Base-by-base conservation (phyloP, 2,113 vertebrate species). In the Laterallus jamaicensis region DNA sequence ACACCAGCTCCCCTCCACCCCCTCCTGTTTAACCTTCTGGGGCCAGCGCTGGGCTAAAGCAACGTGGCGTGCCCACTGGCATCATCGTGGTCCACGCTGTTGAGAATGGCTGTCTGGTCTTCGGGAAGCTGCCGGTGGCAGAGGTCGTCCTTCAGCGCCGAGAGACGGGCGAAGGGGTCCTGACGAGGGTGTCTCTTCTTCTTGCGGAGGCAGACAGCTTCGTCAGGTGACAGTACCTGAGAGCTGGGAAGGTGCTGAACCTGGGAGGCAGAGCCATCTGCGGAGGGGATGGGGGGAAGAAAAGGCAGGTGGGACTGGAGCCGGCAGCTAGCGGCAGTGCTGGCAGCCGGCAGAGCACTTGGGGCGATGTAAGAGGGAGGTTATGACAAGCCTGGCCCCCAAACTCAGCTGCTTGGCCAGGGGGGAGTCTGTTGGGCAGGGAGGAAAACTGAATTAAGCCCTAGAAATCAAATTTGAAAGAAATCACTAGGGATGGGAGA, bases 201-300 rank as follows among this genome's bases (percentile, higher is more conserved):
- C 98, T 98, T 99, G 90, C 98, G 98, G 98, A 99, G 98, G 98
- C 98, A 98, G 98, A 99, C 98, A 97, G 98, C 98, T 98, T 98
- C 98, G 63, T 98, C 98, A 96, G 98, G 98, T 94, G 96, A 98
- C 98, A 98, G 98, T 98, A 99, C 99, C 99, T 99, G 99, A 98
- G 99, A 98, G 98, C 97, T 98, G 98, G 98, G 98, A 98, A 97
- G 98, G 98, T 99, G 99, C 99, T 98, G 99, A 98, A 98, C 99
- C 99, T 99, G 99, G 99, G 99, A 99, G 99, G 98, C 98, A 98
- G 98, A 98, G 97, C 97, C 98, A 85, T 98, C 99, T 99, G 93
- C 11, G 59, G 60, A 76, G 85, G 64, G 44, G 44, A 47, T 11
- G 60, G 63, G 76, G n/a, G 66, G 74, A 82, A 88, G 84, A 84